Evolutionary conservation across 1,140 invertebrate species (phyloP).

Genomic region (Zaprionus ornatus): DNA sequence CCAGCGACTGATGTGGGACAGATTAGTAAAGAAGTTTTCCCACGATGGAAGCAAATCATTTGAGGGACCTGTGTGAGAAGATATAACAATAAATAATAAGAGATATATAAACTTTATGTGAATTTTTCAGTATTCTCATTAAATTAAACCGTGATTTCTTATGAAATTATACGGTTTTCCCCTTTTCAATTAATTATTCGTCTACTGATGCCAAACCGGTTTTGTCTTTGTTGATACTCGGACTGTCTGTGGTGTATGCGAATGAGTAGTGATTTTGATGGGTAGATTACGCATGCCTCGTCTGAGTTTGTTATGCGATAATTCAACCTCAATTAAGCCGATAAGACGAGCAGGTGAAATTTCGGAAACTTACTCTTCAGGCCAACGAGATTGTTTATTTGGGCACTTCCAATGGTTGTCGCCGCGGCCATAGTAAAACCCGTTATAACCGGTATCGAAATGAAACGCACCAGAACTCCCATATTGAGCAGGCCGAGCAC

Average conservation of each 20-base stretch:
- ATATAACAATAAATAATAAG: neutral
- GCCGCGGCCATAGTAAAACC: constrained; percentile 96
- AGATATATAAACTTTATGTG: neutral
- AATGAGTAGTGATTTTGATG: neutral
- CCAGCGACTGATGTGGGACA: constrained; percentile 83
- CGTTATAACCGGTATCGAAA: constrained; percentile 94
- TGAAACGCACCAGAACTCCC: constrained; percentile 95
- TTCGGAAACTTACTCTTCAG: constrained; percentile 84
- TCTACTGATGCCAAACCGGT: neutral
- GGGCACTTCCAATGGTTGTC: constrained; percentile 92
- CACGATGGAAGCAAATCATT: constrained; percentile 86
- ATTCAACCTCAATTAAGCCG: neutral
- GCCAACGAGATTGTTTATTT: constrained; percentile 91
- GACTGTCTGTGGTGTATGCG: neutral
- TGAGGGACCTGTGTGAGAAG: constrained; percentile 76
- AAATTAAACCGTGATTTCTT: neutral
- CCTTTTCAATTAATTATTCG: neutral
- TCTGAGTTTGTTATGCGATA: neutral
- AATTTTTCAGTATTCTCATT: neutral
- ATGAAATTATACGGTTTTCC: neutral
- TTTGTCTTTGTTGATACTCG: neutral
- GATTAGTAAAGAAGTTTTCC: constrained; percentile 85
- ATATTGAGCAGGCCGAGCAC: constrained; percentile 91
- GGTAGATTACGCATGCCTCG: neutral
- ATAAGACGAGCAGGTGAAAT: constrained; percentile 17